A percentile compares a stretch with the other conserved stretches of the same genome.
Evolutionary conservation across 1,140 invertebrate species (phyloP).

Genomic region (Macrobrachium nipponense): DNA sequence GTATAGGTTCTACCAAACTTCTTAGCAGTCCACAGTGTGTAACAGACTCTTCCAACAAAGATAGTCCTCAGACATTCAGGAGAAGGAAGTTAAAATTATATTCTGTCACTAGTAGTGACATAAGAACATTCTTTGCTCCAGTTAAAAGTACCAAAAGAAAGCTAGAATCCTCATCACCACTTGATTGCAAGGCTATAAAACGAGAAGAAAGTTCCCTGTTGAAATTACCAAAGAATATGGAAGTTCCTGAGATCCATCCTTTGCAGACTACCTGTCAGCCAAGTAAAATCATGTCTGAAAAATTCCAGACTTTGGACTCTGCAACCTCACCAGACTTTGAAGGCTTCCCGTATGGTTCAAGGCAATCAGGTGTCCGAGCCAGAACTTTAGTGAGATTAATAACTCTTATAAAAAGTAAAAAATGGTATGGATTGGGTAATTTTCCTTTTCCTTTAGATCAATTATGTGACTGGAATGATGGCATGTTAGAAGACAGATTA

Average conservation of each 20-base stretch:
- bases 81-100: neutral
- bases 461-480: slow-evolving; percentile 54
- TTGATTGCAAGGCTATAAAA: neutral
- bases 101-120: slow-evolving; percentile 7
- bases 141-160: slow-evolving; percentile 13
- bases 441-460: slow-evolving; percentile 48
- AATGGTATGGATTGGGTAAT: slow-evolving; percentile 26
- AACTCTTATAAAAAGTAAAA: slow-evolving; percentile 24
- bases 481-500: slow-evolving; percentile 20
- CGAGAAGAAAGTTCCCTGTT: neutral
- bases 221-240: slow-evolving; percentile 19
- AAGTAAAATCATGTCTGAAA: neutral
- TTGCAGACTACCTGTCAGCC: too few relatives aligned
- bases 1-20: too few relatives aligned
- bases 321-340: slow-evolving; percentile 30
- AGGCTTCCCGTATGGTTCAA: slow-evolving; percentile 32
- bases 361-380: slow-evolving; percentile 42
- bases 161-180: neutral
- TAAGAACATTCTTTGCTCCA: slow-evolving; percentile 20
- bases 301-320: neutral
- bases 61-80: neutral
- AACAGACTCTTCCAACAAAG: neutral
- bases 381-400: slow-evolving; percentile 38
- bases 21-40: neutral
- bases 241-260: neutral